phyloP scores from a whole-genome alignment of 2,113 vertebrate species.

The Bubo blakistoni region DNA sequence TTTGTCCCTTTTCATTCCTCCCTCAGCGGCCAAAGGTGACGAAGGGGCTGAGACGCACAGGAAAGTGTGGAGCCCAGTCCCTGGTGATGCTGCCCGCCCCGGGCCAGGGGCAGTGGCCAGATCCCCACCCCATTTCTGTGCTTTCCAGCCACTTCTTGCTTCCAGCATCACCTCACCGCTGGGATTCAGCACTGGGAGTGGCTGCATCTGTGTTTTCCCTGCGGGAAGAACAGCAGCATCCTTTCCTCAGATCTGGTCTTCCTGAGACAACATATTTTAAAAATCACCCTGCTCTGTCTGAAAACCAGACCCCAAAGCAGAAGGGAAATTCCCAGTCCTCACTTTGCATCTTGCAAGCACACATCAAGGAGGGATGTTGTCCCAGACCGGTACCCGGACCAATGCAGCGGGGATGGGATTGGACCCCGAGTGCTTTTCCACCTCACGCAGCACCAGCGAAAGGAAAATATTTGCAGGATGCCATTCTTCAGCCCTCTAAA shows the following conservation, averaged over 20 bases:
- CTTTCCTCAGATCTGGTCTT: background rate
- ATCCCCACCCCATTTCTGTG: background rate
- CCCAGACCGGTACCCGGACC: fast-evolving
- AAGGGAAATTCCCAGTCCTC: background rate
- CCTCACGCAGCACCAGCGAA: background rate
- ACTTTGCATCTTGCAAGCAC: background rate
- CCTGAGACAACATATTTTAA: background rate
- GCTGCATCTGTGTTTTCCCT: background rate
- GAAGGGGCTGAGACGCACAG: background rate
- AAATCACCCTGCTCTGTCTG: background rate
- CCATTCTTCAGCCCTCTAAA: background rate
- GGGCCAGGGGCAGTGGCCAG: background rate
- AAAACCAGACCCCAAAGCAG: background rate
- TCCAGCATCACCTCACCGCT: fast-evolving
- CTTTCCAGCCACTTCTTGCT: background rate
- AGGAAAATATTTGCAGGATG: slow-evolving; percentile 32
- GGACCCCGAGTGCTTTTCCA: background rate
- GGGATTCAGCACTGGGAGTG: background rate
- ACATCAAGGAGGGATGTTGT: background rate
- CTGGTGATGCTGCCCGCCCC: background rate
- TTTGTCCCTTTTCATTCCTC: background rate
- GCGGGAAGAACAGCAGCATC: background rate
- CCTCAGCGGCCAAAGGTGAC: background rate
- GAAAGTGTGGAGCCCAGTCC: background rate
- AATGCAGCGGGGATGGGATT: fast-evolving